These are phyloP conservation scores for Tenebrosternarchus preto DNA, from an alignment of 2,113 vertebrate genomes.

Conservation along the genomic window DNA sequence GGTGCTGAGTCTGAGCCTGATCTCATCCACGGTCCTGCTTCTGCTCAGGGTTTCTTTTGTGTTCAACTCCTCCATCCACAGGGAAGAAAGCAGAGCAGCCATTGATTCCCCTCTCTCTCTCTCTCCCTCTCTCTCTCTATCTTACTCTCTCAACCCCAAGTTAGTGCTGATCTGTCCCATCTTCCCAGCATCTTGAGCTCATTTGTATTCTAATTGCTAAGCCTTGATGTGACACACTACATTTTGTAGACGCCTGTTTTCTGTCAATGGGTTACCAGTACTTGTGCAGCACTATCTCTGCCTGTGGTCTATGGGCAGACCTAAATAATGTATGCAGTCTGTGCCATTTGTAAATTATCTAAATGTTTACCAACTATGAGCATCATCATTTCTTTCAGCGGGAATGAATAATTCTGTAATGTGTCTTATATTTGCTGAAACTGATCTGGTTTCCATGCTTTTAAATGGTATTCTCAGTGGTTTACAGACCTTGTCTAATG, in stretches of 20 bases:
- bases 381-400: too few species aligned
- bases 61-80: slow-evolving; percentile 76
- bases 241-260: slow-evolving; percentile 40
- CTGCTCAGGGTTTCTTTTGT: slow-evolving; percentile 72
- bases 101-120: slow-evolving; percentile 31
- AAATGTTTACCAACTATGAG: background rate
- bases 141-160: slow-evolving; percentile 3
- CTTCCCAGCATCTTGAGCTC: slow-evolving; percentile 25
- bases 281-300: background rate
- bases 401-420: too few species aligned
- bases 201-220: slow-evolving; percentile 53
- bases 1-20: slow-evolving; percentile 74
- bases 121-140: slow-evolving; percentile 5
- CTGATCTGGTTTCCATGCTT: too few species aligned
- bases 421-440: too few species aligned
- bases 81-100: slow-evolving; percentile 38
- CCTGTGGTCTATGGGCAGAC: slow-evolving; percentile 14
- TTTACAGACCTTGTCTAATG: slow-evolving; percentile 52
- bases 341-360: background rate
- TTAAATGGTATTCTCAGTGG: background rate
- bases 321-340: background rate
- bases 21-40: slow-evolving; percentile 71
- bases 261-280: slow-evolving; percentile 39
- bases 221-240: slow-evolving; percentile 44
- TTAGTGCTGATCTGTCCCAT: slow-evolving; percentile 50